A percentile compares a stretch with the other conserved stretches of the same genome.
Conservation (phyloP, 1,140 invertebrate species). For the Neodiprion virginianus region DNA sequence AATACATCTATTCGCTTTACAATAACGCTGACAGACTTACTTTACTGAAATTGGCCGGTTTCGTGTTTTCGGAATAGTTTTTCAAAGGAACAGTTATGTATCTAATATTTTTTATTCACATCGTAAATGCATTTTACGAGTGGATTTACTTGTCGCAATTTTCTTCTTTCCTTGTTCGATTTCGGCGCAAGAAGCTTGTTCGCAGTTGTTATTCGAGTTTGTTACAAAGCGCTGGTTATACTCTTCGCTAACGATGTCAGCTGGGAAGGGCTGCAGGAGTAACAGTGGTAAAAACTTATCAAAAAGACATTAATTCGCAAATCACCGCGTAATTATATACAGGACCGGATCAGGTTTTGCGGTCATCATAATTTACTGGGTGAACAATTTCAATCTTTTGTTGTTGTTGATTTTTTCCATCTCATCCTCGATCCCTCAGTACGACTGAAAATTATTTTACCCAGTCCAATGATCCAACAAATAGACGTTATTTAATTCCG, state of each 20-base stretch:
- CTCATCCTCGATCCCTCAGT: too few species aligned
- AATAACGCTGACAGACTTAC: too few species aligned
- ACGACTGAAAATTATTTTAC: too few species aligned
- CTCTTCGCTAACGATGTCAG: background rate
- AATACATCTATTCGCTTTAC: too few species aligned
- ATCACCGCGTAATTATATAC: background rate
- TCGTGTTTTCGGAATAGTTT: background rate
- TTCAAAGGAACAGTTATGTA: background rate
- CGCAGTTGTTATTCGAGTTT: too few species aligned
- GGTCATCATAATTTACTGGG: constrained; percentile 2
- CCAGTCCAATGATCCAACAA: too few species aligned
- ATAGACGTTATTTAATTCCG: too few species aligned
- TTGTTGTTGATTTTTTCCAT: too few species aligned
- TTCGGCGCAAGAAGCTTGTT: background rate
- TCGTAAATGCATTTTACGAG: background rate
- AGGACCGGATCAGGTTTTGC: constrained; percentile 4
- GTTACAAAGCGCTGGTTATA: too few species aligned
- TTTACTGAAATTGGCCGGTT: background rate
- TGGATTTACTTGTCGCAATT: too few species aligned
- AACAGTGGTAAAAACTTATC: background rate
- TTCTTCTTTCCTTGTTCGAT: too few species aligned
- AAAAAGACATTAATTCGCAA: constrained; percentile 2
- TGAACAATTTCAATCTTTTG: background rate
- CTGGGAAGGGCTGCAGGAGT: background rate
- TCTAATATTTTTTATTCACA: background rate